A percentile compares a stretch with the other conserved stretches of the same genome.
phyloP scores from a whole-genome alignment of 1,140 invertebrate species.

The Fopius arisanus region DNA sequence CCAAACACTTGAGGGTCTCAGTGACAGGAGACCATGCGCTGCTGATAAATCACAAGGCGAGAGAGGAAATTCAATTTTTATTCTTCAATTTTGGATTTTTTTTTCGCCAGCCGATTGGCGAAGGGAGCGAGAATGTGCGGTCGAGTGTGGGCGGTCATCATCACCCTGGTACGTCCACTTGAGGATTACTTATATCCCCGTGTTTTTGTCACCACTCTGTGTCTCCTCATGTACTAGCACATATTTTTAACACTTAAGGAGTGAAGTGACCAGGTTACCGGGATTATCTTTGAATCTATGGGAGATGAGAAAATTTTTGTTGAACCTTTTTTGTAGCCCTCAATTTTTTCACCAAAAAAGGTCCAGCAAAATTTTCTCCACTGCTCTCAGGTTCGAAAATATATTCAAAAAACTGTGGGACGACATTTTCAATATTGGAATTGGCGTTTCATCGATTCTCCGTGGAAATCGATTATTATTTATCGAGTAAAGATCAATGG shows the following conservation, averaged over 20 bases:
- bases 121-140: conserved; percentile 29
- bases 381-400: too few species aligned
- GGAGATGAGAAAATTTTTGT: too few species aligned
- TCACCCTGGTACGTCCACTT: conserved; percentile 37
- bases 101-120: not conserved
- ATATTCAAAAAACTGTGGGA: too few species aligned
- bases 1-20: not conserved
- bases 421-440: too few species aligned
- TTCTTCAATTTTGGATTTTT: not conserved
- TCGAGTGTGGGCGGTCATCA: conserved; percentile 27
- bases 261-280: not conserved
- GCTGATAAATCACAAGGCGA: conserved; percentile 1
- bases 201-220: not conserved
- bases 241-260: not conserved
- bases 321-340: not conserved
- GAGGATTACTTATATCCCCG: conserved; percentile 10
- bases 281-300: too few species aligned
- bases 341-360: not conserved
- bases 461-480: too few species aligned
- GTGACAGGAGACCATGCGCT: conserved; percentile 5
- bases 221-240: not conserved
- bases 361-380: too few species aligned
- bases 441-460: too few species aligned
- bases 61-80: conserved; percentile 7
- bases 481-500: too few species aligned